phyloP scores from a whole-genome alignment of 2,113 vertebrate species.

The Kobus ellipsiprymnus region DNA sequence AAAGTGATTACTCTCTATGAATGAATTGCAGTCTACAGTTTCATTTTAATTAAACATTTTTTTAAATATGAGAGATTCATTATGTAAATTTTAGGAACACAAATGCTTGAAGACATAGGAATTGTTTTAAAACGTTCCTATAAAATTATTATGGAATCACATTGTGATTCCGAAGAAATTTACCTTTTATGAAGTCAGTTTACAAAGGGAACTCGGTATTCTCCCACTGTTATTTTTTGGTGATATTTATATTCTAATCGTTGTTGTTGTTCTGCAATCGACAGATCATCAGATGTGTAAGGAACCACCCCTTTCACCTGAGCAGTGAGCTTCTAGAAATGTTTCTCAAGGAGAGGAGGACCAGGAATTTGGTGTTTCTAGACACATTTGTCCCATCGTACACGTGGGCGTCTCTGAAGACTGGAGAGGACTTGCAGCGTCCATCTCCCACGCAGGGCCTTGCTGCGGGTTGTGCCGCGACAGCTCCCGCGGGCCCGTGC shows the following conservation, averaged over 20 bases:
- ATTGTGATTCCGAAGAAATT: background rate
- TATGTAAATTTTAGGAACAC: slow-evolving; percentile 65
- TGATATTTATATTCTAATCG: background rate
- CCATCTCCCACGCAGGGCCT: accelerated
- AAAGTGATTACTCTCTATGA: slow-evolving; percentile 50
- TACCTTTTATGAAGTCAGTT: background rate
- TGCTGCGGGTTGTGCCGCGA: accelerated
- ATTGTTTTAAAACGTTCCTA: background rate
- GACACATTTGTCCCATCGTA: background rate
- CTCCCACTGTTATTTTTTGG: background rate
- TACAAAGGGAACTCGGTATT: background rate
- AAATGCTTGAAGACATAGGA: slow-evolving; percentile 40
- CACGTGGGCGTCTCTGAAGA: background rate
- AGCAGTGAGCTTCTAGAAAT: background rate
- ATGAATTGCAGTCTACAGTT: background rate
- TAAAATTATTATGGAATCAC: background rate
- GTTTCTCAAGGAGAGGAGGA: background rate
- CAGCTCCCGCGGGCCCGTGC: background rate
- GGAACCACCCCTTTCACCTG: background rate
- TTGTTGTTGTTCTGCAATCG: background rate
- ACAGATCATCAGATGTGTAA: background rate
- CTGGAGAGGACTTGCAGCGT: background rate
- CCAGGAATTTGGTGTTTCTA: background rate
- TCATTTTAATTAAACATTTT: slow-evolving; percentile 67
- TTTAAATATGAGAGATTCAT: slow-evolving; percentile 57